Evolutionary conservation across 2,113 vertebrate genomes (phyloP).

Genomic region (Odobenus rosmarus): DNA sequence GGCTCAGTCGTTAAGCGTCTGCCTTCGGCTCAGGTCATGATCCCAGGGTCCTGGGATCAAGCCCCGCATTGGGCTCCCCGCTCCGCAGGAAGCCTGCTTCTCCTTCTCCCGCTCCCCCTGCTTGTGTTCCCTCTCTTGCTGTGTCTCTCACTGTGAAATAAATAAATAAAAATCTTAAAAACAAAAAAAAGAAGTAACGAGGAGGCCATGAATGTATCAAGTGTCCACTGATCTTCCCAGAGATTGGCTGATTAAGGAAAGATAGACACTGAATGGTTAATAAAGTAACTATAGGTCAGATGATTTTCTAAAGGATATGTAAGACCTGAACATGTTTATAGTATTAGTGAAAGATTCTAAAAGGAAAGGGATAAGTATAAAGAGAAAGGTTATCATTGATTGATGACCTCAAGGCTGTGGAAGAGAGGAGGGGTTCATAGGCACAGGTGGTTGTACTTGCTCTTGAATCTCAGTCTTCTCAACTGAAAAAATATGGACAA

Average conservation of each 20-base stretch:
- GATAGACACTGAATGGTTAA: background rate
- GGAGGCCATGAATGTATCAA: background rate
- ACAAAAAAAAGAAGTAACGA: too few species aligned
- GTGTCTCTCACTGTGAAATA: too few species aligned
- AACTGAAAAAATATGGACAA: background rate
- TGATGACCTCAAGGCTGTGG: background rate
- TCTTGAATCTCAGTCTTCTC: background rate
- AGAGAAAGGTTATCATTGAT: background rate
- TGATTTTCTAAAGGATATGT: background rate
- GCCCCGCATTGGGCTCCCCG: too few species aligned
- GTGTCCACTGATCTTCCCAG: background rate
- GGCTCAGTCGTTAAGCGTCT: too few species aligned
- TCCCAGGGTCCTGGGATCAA: too few species aligned
- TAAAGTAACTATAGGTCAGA: background rate
- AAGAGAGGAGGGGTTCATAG: background rate
- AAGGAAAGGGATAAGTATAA: background rate
- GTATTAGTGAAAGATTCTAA: background rate
- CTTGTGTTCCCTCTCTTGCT: too few species aligned
- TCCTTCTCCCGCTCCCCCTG: too few species aligned
- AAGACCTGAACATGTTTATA: background rate
- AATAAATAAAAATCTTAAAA: too few species aligned
- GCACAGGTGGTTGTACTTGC: background rate
- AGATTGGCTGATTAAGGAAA: background rate
- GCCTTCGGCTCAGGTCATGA: too few species aligned
- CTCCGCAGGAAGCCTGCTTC: too few species aligned